Evolutionary conservation across 1,140 invertebrate genomes (phyloP).

Genomic region (Euschistus heros): DNA sequence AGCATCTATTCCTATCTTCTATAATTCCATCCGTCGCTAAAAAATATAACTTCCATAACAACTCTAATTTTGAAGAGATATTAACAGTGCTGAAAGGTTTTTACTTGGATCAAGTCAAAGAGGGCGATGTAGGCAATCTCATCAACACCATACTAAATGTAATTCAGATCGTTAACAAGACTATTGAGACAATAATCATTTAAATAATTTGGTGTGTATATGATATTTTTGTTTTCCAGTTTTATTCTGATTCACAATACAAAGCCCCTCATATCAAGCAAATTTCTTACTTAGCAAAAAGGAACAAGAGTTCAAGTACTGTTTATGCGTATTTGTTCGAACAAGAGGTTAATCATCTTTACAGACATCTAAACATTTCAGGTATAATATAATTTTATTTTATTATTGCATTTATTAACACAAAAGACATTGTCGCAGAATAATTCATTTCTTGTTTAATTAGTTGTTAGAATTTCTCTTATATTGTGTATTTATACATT

Average conservation of each 20-base stretch:
- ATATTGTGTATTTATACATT: background rate
- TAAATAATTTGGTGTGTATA: background rate
- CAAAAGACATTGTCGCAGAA: background rate
- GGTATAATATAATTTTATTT: slow-evolving; percentile 27
- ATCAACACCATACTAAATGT: slow-evolving; percentile 31
- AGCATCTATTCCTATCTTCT: slow-evolving; percentile 39
- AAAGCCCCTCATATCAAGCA: slow-evolving; percentile 33
- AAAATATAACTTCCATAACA: slow-evolving; percentile 33
- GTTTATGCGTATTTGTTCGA: slow-evolving; percentile 40
- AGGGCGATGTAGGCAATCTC: slow-evolving; percentile 32
- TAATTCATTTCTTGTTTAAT: background rate
- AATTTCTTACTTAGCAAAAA: slow-evolving; percentile 29
- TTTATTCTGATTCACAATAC: slow-evolving; percentile 36
- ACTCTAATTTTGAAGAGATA: slow-evolving; percentile 31
- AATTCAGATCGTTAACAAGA: background rate
- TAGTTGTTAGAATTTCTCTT: background rate
- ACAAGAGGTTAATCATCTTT: slow-evolving; percentile 37
- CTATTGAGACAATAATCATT: background rate
- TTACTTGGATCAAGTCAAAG: slow-evolving; percentile 37
- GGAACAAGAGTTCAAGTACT: slow-evolving; percentile 21
- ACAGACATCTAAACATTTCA: slow-evolving; percentile 37
- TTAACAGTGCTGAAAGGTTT: slow-evolving; percentile 41
- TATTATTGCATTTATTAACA: background rate
- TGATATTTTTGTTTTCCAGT: slow-evolving; percentile 29
- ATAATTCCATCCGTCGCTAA: slow-evolving; percentile 39